Percentiles rank a stretch among this genome's conserved stretches.
Conservation (phyloP, 92 coral and sea anemone species). For the Anthopleura xanthogrammica region DNA sequence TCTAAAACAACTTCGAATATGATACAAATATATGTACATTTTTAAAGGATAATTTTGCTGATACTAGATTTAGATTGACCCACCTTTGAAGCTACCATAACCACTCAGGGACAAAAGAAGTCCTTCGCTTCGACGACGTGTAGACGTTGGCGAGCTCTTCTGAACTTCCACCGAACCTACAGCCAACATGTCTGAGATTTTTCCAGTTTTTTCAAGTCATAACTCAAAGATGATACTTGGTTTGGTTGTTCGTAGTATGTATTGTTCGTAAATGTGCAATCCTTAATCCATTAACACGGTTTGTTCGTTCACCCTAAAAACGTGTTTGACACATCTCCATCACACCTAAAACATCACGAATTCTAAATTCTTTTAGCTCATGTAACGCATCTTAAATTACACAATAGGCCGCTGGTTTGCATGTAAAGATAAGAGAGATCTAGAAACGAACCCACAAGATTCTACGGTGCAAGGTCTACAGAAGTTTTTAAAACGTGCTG, state of each 20-base stretch:
- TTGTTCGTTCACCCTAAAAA: not conserved
- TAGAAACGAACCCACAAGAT: not conserved
- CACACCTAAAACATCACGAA: constrained; percentile 28
- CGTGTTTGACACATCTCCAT: not conserved
- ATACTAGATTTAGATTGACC: not conserved
- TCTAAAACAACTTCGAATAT: not conserved
- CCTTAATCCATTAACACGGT: not conserved
- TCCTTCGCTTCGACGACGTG: constrained; percentile 38
- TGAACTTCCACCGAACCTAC: constrained; percentile 13
- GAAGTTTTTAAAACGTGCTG: not conserved
- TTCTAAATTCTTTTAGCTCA: constrained; percentile 4
- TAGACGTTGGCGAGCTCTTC: not conserved
- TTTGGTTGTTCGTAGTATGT: not conserved
- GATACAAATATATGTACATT: too few species aligned
- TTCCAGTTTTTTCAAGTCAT: not conserved
- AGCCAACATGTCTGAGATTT: constrained; percentile 10
- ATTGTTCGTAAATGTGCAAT: not conserved
- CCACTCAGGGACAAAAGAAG: constrained; percentile 38
- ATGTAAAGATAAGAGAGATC: not conserved
- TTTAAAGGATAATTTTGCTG: not conserved
- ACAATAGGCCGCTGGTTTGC: not conserved
- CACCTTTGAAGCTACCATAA: constrained; percentile 32
- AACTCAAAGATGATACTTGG: not conserved
- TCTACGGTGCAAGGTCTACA: not conserved
- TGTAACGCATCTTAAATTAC: constrained; percentile 30